phyloP scores from a whole-genome alignment of 2,888 invertebrate genomes.

The Steinernema hermaphroditum region DNA sequence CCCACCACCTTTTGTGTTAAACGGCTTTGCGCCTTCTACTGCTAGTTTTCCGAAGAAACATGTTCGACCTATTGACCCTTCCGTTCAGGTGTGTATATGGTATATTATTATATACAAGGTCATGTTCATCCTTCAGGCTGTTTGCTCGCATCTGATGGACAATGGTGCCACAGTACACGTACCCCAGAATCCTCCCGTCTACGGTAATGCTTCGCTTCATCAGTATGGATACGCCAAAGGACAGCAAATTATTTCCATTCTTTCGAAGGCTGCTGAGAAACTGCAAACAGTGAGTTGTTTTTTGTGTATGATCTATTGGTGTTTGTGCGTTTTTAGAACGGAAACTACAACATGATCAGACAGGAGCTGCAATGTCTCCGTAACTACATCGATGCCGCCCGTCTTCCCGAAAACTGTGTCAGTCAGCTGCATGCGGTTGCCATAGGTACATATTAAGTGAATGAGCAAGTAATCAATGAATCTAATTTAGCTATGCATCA shows the following conservation, averaged over 20 bases:
- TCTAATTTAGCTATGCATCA: not conserved
- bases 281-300: not conserved
- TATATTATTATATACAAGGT: too few species aligned
- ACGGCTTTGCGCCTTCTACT: not conserved
- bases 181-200: not conserved
- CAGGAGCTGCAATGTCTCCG: not conserved
- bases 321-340: not conserved
- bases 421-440: not conserved
- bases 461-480: too few species aligned
- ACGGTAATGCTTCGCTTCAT: not conserved
- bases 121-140: too few species aligned
- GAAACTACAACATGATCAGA: not conserved
- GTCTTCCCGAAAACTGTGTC: not conserved
- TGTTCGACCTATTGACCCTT: not conserved
- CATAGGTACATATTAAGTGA: not conserved
- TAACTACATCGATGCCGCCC: not conserved
- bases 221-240: not conserved
- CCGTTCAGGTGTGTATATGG: not conserved
- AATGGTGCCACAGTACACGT: not conserved
- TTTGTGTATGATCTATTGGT: too few species aligned
- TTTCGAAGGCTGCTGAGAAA: not conserved
- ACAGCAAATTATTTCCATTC: not conserved
- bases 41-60: constrained; percentile 1
- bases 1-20: not conserved
- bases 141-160: not conserved